These are phyloP conservation scores for Diorhabda elongata DNA, from an alignment of 1,140 invertebrate genomes.

Conservation along the genomic window DNA sequence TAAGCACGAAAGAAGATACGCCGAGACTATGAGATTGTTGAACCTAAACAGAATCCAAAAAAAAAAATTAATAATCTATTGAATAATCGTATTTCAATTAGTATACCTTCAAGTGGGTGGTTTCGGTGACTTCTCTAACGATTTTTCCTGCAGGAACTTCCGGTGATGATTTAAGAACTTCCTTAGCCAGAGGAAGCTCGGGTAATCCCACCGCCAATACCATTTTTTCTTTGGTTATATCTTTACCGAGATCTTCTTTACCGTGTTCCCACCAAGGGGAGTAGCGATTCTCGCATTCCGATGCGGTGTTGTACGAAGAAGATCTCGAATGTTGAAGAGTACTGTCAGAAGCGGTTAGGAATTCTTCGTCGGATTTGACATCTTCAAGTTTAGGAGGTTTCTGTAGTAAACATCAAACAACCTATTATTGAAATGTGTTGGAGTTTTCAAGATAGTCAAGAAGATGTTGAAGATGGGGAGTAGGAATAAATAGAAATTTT, in stretches of 20 bases:
- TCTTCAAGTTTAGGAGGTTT: conserved; percentile 35
- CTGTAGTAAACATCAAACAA: conserved; percentile 12
- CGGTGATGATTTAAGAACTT: conserved; percentile 43
- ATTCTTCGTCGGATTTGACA: conserved; percentile 56
- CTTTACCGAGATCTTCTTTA: conserved; percentile 39
- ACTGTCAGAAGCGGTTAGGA: conserved; percentile 65
- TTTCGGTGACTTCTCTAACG: conserved; percentile 55
- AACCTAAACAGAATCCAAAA: conserved; percentile 32
- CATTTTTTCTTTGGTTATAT: conserved; percentile 46
- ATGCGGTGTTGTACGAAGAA: conserved; percentile 63
- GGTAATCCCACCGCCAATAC: conserved; percentile 45
- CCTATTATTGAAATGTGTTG: no score
- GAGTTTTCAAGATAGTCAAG: neutral
- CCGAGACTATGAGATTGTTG: conserved; percentile 52
- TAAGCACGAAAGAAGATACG: conserved; percentile 52
- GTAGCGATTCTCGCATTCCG: conserved; percentile 56
- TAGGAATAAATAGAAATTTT: neutral
- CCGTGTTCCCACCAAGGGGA: conserved; percentile 53
- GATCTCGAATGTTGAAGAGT: conserved; percentile 61
- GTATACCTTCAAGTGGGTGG: conserved; percentile 49
- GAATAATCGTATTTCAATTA: neutral
- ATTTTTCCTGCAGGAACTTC: conserved; percentile 49
- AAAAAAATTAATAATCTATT: neutral
- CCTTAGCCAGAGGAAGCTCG: conserved; percentile 39
- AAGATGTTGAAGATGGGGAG: neutral